Evolutionary conservation across 2,888 invertebrate species (phyloP), one percentile per base, ranked within the genome.

Genomic region (Cacoxenus indagator): DNA sequence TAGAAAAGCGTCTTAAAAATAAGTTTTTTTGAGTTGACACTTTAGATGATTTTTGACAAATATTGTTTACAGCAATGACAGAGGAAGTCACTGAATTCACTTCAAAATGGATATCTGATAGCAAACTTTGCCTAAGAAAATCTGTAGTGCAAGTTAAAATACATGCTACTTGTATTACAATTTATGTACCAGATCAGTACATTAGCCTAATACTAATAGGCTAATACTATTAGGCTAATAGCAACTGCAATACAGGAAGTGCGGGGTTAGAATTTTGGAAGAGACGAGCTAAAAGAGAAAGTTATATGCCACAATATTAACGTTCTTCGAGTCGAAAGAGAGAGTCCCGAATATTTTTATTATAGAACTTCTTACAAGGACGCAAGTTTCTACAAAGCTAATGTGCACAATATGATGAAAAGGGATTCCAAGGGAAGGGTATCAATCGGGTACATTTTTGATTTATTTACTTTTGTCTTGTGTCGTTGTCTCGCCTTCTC

Each of bases 131-230:
- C 14, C 46, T 46, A 46, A 46, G 46, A 14, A 46, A 54, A 54
- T 26, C 22, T 22, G 24, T 24, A 54, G 24, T 54, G 65, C 76
- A 83, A 73, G 71, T 84, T 27, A 81, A 78, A 68, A 77, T 76
- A 67, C 76, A 80, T 61, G 65, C 83, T 59, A 81, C 73, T 70
- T 72, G 78, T 45, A 76, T 73, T 57, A 76, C 79, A 29, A 78
- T 81, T 64, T 82, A 83, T 65, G 71, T 64, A 26, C 80, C 83
- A 68, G 68, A 74, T 43, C 73, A 73, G 45, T 73, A 73, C 66
- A 65, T 66, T 62, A 69, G 27, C 51, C n/a, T n/a, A n/a, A n/a
- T n/a, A n/a, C n/a, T n/a, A n/a, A n/a, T n/a, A n/a, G n/a, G n/a
- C n/a, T n/a, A n/a, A n/a, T n/a, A n/a, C n/a, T n/a, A n/a, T n/a